phyloP scores from a whole-genome alignment of 2,113 vertebrate genomes.

The Lathamus discolor region DNA sequence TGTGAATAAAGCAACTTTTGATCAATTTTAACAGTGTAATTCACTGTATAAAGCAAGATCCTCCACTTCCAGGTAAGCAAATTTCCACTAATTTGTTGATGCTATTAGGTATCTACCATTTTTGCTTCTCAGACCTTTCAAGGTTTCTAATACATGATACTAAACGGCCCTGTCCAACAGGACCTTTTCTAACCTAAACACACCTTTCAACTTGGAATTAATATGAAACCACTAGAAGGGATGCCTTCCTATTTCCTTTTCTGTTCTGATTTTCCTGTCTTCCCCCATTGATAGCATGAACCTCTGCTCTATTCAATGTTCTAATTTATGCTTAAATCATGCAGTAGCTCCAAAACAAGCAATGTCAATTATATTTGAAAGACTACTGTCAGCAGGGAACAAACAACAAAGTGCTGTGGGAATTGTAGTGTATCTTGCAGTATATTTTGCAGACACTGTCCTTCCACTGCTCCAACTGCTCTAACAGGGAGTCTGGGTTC shows the following conservation, averaged over 20 bases:
- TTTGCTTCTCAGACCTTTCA: neutral
- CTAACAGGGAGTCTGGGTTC: neutral
- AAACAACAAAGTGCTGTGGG: neutral
- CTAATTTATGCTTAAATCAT: neutral
- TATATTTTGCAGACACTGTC: neutral
- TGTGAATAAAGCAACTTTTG: neutral
- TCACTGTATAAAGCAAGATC: neutral
- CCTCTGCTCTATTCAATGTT: neutral
- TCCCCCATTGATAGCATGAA: neutral
- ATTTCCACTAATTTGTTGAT: neutral
- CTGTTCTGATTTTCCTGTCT: neutral
- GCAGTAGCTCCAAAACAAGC: neutral
- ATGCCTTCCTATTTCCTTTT: neutral
- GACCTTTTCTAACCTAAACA: neutral
- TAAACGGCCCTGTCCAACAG: neutral
- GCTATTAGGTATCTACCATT: neutral
- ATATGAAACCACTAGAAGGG: neutral
- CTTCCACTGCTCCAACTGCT: neutral
- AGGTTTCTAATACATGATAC: accelerated
- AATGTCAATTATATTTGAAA: neutral
- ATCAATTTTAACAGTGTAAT: neutral
- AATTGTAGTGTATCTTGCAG: neutral
- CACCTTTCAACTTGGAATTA: neutral
- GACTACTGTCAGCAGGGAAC: neutral
- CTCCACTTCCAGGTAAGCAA: neutral